phyloP scores from a whole-genome alignment of 2,888 invertebrate species.

The Camptogramma bilineatum region DNA sequence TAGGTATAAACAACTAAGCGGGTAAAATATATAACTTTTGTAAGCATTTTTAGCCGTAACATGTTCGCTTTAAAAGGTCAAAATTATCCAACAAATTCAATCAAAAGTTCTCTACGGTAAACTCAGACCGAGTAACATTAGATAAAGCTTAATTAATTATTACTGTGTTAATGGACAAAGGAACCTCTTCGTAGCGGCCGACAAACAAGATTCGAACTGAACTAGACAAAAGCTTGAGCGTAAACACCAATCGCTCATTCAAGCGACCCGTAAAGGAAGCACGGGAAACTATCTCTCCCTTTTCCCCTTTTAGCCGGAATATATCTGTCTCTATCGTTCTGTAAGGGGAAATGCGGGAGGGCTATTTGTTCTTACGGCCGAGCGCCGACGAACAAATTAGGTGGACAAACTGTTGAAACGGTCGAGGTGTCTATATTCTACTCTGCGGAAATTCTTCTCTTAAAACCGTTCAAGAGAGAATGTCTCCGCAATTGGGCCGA shows the following conservation, averaged over 20 bases:
- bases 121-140: constrained; percentile 73
- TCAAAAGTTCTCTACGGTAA: constrained; percentile 78
- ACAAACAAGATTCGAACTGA: constrained; percentile 74
- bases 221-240: constrained; percentile 77
- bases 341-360: constrained; percentile 73
- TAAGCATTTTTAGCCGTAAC: constrained; percentile 24
- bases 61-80: neutral
- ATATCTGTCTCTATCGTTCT: constrained; percentile 73
- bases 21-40: constrained; percentile 59
- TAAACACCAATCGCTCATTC: constrained; percentile 78
- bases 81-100: constrained; percentile 71
- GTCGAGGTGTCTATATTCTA: constrained; percentile 82
- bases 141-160: constrained; percentile 81
- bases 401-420: constrained; percentile 84
- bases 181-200: constrained; percentile 70
- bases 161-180: constrained; percentile 75
- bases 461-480: constrained; percentile 69
- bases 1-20: constrained; percentile 44
- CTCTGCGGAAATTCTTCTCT: constrained; percentile 76
- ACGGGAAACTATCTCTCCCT: constrained; percentile 70
- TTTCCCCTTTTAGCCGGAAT: constrained; percentile 63
- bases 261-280: constrained; percentile 61
- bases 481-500: constrained; percentile 70
- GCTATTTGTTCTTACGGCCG: constrained; percentile 84
- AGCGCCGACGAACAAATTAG: constrained; percentile 84